Base-by-base conservation (phyloP, 2,888 invertebrate genomes). In the Eupeodes luniger region DNA sequence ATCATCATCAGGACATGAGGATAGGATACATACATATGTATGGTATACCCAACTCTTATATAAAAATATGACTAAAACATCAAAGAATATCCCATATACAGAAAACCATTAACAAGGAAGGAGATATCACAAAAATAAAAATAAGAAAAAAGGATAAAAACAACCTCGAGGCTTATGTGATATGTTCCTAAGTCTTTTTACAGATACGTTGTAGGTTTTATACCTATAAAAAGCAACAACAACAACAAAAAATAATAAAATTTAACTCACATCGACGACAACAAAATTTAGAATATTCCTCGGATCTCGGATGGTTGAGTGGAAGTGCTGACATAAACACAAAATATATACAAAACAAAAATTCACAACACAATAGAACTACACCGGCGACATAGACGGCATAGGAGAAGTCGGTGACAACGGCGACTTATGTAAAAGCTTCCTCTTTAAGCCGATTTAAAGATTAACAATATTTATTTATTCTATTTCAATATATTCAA, bases 1-100 rank as follows among this genome's bases (percentile, higher is more conserved):
- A 69, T 6, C 44, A 44, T 44, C 44, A 44, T 6, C 6, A 10
- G 12, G 47, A 5, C 40, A 5, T 9, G 6, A 40, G 40, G 40
- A 40, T 7, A 40, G 40, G 0, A 40, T 40, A 40, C 2, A 36
- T 2, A 5, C 6, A 40, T 40, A 1, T 40, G 40, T 40, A 40
- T 40, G 12, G 69, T 51, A 74, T 74, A 53, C 19, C 27, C 27
- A 3, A 27, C 27, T 27, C 27, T 27, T 27, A 27, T 27, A 27
- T 27, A 27, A 55, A 16, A 57, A 59, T 14, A 47, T 67, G 74
- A 79, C 69, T 66, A 59, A 47, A 72, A 81, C 72, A 76, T 85
- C 85, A 81, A 85, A 85, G 85, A 57, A 77, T 57, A 47, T 27
- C 27, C 40, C 6, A 40, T 7, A 44, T 51, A 64, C 72, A 70